Base-by-base conservation (phyloP, 2,888 invertebrate genomes). In the Apeira syringaria region DNA sequence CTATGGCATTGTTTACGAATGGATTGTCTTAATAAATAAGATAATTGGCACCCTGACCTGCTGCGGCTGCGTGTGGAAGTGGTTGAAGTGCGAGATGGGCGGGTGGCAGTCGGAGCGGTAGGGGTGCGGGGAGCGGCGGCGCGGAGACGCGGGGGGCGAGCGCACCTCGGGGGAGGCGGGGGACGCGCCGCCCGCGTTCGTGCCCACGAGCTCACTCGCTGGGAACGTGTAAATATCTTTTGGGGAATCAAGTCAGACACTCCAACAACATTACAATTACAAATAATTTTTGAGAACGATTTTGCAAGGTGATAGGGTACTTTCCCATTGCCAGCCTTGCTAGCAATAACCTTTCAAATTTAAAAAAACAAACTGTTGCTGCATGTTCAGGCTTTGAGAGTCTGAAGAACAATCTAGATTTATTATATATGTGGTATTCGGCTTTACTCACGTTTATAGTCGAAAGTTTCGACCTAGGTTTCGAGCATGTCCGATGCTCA, bases 31-130 rank as follows among this genome's bases (percentile, higher is more conserved):
- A 11, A 5, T 26, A 20, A 20, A 20, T 17, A 11, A 17, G 1
- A 26, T 0, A 5, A 5, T 15, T 3, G 15, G 1, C 7, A 29
- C 5, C 25, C 41, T 79, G 75, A 92, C 95, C 93, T 95, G 95
- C 80, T 96, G 94, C 59, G 96, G 94, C 82, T 98, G 98, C 63
- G 96, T 93, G 81, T 98, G 98, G 91, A 97, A 98, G 87, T 98
- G 98, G 80, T 96, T 95, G 91, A 97, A 98, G 72, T 89, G 89
- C 47, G 96, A 94, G 82, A 97, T 96, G 26, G 83, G 84, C 7
- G 84, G 87, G 34, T 78, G 86, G 55, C 76, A 81, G 55, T 85
- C 85, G 46, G 76, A 57, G 59, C 82, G 76, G 68, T 82, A 82
- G 27, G 74, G 58, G 76, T 86, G 83, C 68, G 85, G 67, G 42